Percentiles rank a stretch among this genome's conserved stretches.
Evolutionary conservation across 2,113 vertebrate genomes (phyloP).

Genomic region (Scalopus aquaticus): DNA sequence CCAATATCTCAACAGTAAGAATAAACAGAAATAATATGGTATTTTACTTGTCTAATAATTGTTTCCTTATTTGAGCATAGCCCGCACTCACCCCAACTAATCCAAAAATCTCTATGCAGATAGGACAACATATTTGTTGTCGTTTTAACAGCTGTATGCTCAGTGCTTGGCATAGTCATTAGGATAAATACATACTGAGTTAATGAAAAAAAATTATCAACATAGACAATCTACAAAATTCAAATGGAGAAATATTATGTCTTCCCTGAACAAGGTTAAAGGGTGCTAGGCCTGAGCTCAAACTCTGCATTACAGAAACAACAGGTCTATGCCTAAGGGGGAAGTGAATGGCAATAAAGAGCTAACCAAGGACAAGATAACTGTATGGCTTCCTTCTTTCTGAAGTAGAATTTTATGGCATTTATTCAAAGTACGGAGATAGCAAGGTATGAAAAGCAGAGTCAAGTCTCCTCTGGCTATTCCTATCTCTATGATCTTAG

Average conservation of each 20-base stretch:
- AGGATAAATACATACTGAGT: neutral
- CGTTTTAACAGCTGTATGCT: constrained; percentile 11
- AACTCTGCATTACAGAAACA: neutral
- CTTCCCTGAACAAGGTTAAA: neutral
- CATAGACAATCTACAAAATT: neutral
- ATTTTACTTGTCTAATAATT: neutral
- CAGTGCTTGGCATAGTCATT: neutral
- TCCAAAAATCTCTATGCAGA: neutral
- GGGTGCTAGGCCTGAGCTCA: neutral
- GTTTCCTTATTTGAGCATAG: neutral
- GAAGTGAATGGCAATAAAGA: neutral
- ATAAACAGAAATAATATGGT: neutral
- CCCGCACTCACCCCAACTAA: neutral
- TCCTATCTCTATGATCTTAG: neutral
- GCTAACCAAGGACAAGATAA: neutral
- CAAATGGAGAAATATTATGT: neutral
- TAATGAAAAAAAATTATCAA: neutral
- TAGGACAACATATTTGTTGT: neutral
- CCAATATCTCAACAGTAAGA: constrained; percentile 8
- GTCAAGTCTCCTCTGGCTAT: neutral
- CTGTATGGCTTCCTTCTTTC: neutral
- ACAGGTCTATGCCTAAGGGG: neutral
- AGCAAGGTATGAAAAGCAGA: neutral
- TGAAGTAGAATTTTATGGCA: neutral
- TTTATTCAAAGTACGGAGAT: neutral